These are phyloP conservation scores for Crotophaga sulcirostris DNA, from an alignment of 2,113 vertebrate species.

Conservation along the genomic window DNA sequence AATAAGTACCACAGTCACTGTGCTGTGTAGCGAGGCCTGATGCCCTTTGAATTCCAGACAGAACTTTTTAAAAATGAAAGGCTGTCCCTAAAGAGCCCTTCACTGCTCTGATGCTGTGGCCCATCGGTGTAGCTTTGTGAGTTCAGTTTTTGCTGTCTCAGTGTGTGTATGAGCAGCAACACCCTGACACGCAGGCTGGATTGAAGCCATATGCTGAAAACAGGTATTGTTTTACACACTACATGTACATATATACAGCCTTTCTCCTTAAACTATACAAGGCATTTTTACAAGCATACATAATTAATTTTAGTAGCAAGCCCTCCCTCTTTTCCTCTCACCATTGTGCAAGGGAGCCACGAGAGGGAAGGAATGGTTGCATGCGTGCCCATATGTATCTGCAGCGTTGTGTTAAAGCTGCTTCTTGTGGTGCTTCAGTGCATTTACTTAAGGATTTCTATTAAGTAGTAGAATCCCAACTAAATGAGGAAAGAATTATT, in stretches of 20 bases:
- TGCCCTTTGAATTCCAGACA: background rate
- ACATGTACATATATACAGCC: background rate
- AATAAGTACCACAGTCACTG: background rate
- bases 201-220: background rate
- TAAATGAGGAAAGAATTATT: background rate
- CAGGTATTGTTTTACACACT: background rate
- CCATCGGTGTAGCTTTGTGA: fast-evolving
- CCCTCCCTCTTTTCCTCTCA: background rate
- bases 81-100: background rate
- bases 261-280: background rate
- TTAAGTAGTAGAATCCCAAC: background rate
- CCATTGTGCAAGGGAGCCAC: background rate
- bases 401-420: background rate
- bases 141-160: background rate
- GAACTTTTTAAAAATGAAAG: background rate
- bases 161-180: background rate
- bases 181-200: background rate
- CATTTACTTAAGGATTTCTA: background rate
- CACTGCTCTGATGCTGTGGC: background rate
- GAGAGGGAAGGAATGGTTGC: background rate
- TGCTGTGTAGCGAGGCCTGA: background rate
- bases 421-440: background rate
- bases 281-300: background rate
- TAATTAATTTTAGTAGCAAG: background rate
- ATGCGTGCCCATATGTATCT: background rate